phyloP scores from a whole-genome alignment of 2,113 vertebrate species.

The Phaethon lepturus region DNA sequence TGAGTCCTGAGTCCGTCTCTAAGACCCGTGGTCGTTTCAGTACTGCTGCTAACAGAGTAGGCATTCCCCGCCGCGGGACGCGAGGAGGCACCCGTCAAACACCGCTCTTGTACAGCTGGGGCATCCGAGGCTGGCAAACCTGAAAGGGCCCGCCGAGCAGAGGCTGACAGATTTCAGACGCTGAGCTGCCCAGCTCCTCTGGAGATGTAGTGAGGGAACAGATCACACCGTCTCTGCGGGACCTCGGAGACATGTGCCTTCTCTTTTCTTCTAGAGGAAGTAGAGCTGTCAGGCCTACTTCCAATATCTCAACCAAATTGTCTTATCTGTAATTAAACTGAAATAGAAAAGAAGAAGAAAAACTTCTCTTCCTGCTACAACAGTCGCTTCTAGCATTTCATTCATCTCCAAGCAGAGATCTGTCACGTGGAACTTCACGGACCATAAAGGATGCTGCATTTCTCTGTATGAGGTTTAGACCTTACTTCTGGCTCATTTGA shows the following conservation, averaged over 20 bases:
- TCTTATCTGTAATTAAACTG: background rate
- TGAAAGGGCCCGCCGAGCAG: rapidly evolving
- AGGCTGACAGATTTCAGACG: background rate
- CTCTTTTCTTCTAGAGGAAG: background rate
- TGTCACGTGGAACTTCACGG: background rate
- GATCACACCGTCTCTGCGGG: background rate
- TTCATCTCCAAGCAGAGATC: background rate
- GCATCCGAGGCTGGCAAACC: background rate
- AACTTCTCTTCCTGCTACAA: background rate
- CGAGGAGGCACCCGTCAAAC: background rate
- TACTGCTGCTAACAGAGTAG: background rate
- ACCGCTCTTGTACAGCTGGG: background rate
- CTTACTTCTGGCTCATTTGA: background rate
- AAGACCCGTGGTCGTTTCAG: background rate
- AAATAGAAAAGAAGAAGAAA: background rate
- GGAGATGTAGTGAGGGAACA: background rate
- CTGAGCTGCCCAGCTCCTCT: background rate
- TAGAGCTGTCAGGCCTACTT: background rate
- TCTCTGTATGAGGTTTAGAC: background rate
- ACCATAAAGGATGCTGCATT: background rate
- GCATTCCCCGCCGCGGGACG: background rate
- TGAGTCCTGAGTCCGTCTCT: background rate
- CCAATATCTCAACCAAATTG: background rate
- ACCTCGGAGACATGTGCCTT: background rate
- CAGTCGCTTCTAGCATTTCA: background rate